phyloP scores from a whole-genome alignment of 1,140 invertebrate genomes.

The Fopius arisanus region DNA sequence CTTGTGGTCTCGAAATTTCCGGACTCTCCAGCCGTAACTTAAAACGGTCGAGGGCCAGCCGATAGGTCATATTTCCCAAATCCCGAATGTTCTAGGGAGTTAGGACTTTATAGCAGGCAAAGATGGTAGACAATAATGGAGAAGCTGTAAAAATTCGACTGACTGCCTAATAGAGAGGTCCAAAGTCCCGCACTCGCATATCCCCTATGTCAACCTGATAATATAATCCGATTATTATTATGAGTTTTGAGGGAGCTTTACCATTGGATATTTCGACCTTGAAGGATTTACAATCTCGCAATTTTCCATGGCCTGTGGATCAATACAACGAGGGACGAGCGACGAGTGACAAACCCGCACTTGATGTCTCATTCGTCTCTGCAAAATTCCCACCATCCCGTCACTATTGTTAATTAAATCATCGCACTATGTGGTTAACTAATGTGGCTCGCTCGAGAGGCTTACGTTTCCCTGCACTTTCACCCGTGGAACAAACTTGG shows the following conservation, averaged over 20 bases:
- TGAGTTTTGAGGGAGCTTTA: slow-evolving; percentile 21
- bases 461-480: background rate
- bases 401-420: background rate
- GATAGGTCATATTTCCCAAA: background rate
- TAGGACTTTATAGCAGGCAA: background rate
- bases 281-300: slow-evolving; percentile 35
- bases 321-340: background rate
- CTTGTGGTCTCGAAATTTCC: slow-evolving; percentile 3
- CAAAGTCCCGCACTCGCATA: background rate
- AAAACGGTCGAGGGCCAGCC: background rate
- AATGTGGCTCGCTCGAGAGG: background rate
- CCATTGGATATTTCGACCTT: slow-evolving; percentile 12
- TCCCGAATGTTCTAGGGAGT: background rate
- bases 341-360: too few species aligned
- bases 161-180: background rate
- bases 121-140: background rate
- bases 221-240: slow-evolving; percentile 35
- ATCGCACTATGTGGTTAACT: background rate
- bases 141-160: background rate
- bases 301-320: slow-evolving; percentile 26
- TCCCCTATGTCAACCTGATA: slow-evolving; percentile 25
- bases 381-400: background rate
- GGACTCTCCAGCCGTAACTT: background rate
- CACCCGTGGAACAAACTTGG: background rate
- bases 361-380: background rate